Conservation (phyloP, 2,113 vertebrate species). For the Salvelinus sp. region DNA sequence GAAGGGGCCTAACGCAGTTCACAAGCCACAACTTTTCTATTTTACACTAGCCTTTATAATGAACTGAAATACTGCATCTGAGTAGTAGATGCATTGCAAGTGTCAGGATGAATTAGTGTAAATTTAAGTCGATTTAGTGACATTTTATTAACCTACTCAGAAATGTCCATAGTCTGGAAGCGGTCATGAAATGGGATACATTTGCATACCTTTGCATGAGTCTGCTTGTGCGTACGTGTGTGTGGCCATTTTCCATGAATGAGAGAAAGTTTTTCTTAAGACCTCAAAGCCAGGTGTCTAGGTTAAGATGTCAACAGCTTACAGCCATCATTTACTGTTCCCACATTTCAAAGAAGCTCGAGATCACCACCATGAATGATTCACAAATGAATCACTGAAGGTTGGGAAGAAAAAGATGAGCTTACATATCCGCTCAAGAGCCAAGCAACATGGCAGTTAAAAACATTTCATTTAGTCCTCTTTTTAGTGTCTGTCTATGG, state of each 20-base stretch:
- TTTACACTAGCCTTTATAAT: neutral
- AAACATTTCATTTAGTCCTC: conserved; percentile 33
- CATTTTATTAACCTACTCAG: conserved; percentile 19
- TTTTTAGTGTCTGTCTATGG: conserved; percentile 27
- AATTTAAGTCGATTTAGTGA: conserved; percentile 9
- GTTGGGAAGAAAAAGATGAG: conserved; percentile 34
- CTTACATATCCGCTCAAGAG: conserved; percentile 48
- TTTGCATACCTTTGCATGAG: neutral
- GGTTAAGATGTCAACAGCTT: conserved; percentile 69
- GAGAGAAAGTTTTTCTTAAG: conserved; percentile 54
- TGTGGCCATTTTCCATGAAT: conserved; percentile 38
- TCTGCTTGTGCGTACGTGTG: neutral
- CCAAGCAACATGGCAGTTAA: conserved; percentile 40
- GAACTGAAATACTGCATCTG: conserved; percentile 8
- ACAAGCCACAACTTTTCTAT: conserved; percentile 17
- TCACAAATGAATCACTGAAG: conserved; percentile 61
- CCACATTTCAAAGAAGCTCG: conserved; percentile 48
- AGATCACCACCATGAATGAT: conserved; percentile 59
- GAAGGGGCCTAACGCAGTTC: conserved; percentile 19
- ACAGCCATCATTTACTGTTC: conserved; percentile 43
- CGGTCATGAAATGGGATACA: conserved; percentile 31
- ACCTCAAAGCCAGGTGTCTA: conserved; percentile 40
- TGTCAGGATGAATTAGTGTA: conserved; percentile 6
- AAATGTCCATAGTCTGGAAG: conserved; percentile 24
- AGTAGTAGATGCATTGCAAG: conserved; percentile 30